Conservation (phyloP, 1,140 invertebrate genomes). For the Neuroterus valhalla region DNA sequence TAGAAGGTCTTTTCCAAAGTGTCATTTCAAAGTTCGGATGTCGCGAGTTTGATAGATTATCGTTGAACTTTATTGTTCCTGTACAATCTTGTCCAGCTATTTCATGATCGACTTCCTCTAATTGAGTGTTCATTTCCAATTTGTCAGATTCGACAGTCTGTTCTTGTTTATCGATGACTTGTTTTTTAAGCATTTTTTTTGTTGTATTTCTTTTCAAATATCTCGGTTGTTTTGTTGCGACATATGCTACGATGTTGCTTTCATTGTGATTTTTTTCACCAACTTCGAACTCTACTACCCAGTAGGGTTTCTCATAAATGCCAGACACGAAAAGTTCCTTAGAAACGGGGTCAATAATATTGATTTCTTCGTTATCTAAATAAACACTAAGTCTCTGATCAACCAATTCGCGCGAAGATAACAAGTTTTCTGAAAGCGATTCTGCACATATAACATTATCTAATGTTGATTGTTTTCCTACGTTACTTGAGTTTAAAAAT, state of each 20-base stretch:
- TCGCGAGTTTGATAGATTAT: too few relatives aligned
- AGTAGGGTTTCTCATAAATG: not conserved
- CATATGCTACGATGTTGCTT: not conserved
- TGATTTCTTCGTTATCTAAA: not conserved
- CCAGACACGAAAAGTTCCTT: constrained; percentile 10
- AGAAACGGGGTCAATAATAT: not conserved
- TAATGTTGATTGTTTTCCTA: not conserved
- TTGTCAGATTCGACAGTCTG: not conserved
- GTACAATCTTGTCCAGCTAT: not conserved
- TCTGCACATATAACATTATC: not conserved
- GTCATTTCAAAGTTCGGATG: too few relatives aligned
- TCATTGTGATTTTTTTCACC: not conserved
- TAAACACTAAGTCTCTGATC: not conserved
- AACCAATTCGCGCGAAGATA: not conserved
- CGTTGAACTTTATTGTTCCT: not conserved
- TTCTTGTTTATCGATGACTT: not conserved
- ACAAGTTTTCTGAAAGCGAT: not conserved
- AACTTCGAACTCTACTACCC: not conserved
- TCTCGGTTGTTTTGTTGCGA: not conserved
- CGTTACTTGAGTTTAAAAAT: not conserved
- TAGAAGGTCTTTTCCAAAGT: too few relatives aligned
- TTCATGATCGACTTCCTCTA: not conserved
- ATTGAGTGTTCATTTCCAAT: not conserved
- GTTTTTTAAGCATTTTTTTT: not conserved
- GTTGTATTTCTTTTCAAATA: not conserved